Conservation (phyloP, 2,888 invertebrate species). For the Xanthia togata region DNA sequence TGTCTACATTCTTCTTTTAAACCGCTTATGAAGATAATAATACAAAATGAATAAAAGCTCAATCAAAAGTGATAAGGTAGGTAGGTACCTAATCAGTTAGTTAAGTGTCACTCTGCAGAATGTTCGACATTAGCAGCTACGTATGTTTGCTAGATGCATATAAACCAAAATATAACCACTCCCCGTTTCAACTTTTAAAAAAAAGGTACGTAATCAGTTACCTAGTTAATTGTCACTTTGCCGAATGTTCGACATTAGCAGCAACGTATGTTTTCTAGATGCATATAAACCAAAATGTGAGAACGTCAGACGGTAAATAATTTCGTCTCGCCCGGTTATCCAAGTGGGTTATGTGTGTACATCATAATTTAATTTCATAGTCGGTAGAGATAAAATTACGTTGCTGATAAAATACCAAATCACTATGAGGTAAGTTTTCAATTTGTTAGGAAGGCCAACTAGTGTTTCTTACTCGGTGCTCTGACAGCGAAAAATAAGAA, state of each 20-base stretch:
- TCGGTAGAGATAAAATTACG: neutral
- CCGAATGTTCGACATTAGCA: neutral
- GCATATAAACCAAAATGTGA: neutral
- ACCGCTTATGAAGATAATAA: too few species aligned
- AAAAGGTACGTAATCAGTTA: neutral
- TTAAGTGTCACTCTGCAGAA: neutral
- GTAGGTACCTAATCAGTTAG: neutral
- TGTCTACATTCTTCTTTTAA: too few species aligned
- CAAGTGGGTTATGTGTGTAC: neutral
- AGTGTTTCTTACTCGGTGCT: neutral
- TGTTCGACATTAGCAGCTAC: neutral
- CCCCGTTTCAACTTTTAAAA: too few species aligned
- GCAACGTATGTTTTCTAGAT: neutral
- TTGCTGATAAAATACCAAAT: neutral
- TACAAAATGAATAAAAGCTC: neutral
- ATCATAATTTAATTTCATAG: neutral
- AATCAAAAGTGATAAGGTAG: neutral
- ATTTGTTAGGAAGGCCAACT: neutral
- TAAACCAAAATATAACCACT: slow-evolving; percentile 9
- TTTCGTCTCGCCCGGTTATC: neutral
- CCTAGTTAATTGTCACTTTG: neutral
- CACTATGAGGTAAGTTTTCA: slow-evolving; percentile 39
- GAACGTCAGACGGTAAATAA: neutral
- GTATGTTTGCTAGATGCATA: neutral
- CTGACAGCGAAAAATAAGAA: too few species aligned